phyloP scores from a whole-genome alignment of 2,888 invertebrate species.

The Tenthredo scrophulariae region DNA sequence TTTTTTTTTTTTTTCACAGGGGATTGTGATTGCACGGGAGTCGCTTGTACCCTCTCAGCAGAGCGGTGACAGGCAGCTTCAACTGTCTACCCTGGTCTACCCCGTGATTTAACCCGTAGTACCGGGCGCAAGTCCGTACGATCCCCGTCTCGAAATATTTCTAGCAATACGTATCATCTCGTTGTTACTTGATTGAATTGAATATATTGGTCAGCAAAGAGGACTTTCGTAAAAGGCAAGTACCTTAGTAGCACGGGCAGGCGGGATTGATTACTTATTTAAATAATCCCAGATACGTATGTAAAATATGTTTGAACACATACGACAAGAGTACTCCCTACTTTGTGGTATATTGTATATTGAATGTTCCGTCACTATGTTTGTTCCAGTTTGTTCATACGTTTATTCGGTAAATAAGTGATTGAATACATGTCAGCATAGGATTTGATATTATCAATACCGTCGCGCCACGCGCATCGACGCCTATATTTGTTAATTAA shows the following conservation, averaged over 20 bases:
- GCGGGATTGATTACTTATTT: neutral
- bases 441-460: neutral
- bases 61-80: neutral
- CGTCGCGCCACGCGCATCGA: neutral
- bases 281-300: neutral
- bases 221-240: neutral
- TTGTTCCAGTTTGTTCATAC: neutral
- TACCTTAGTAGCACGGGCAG: neutral
- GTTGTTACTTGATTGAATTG: neutral
- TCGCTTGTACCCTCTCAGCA: neutral
- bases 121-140: neutral
- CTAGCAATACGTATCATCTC: neutral
- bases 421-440: neutral
- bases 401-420: neutral
- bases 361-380: neutral
- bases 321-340: neutral
- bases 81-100: neutral
- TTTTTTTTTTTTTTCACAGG: slow-evolving; percentile 6
- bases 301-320: neutral
- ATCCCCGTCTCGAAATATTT: neutral
- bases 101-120: neutral
- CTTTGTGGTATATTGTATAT: neutral
- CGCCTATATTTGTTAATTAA: neutral
- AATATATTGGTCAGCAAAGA: neutral
- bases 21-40: neutral